Base-by-base conservation (phyloP, 2,113 vertebrate genomes). In the Tetraodon nigroviridis region DNA sequence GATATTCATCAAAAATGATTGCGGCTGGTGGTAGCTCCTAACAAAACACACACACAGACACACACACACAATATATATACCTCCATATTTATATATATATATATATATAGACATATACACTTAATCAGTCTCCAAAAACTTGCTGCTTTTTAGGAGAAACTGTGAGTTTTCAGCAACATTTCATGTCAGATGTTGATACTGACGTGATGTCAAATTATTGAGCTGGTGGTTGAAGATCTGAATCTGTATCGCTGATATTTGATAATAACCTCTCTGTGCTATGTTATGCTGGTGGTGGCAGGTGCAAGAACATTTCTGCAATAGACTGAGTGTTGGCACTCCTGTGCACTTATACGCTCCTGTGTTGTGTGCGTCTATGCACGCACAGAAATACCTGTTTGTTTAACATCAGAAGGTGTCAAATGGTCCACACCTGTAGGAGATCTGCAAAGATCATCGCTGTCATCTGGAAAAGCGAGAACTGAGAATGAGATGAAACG, bases 1-100 rank as follows among this genome's bases (percentile, higher is more conserved):
- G 84, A 84, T 87, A 84, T 87, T 67, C 85, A 81, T 87, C 86
- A 87, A 81, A 77, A 71, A 74, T 85, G 84, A 86, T 83, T 86
- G 82, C 54, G 80, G 82, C 80, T 67, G 49, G 69, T 71, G 58
- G 12, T 7, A 68, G 66, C 64, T 83, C 70, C 78, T 76, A 60
- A 59, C 68, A 79, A 83, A 82, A 80, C 76, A 83, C 47, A 56
- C 53, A 69, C 24, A 15, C n/a, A 11, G 4, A 44, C 7, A 6
- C 7, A 44, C 7, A 44, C 7, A 16, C 13, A 42, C 6, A 44
- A 14, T 69, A 64, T 67, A 78, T 47, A 73, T 72, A 82, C 7
- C 5, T 27, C 5, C 7, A 27, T 27, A 27, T 27, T 6, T 66
- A 78, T 60, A 76, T 58, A 83, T 50, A 59, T 55, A 69, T 66